Conservation (phyloP, 1,140 invertebrate species). For the Venturia canescens region DNA sequence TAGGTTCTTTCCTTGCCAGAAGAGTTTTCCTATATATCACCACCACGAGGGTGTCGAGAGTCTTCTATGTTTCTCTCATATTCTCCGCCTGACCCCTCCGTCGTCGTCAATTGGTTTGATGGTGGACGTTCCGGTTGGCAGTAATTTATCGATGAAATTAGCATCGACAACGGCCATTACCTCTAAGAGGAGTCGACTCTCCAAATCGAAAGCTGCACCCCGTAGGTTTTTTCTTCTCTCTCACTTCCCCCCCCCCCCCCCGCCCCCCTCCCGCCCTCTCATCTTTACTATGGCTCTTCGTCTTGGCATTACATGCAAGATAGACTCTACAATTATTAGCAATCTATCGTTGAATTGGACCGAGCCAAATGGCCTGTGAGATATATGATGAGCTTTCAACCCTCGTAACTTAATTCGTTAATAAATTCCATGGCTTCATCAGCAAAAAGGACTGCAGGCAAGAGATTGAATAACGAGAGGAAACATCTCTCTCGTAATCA, state of each 20-base stretch:
- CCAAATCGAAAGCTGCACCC: slow-evolving; percentile 25
- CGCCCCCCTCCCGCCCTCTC: no score
- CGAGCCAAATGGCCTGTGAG: neutral
- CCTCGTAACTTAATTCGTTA: neutral
- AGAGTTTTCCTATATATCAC: neutral
- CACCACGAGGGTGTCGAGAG: neutral
- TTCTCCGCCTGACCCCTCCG: neutral
- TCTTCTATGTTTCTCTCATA: neutral
- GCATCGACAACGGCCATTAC: slow-evolving; percentile 53
- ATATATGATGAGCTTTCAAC: neutral
- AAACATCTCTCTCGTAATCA: no score
- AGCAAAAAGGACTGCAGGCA: neutral
- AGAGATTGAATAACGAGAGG: no score
- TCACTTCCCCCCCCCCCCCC: neutral
- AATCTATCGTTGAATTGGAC: slow-evolving; percentile 5
- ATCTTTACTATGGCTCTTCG: slow-evolving; percentile 9
- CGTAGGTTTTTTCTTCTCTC: neutral
- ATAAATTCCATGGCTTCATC: no score
- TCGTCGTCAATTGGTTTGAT: neutral
- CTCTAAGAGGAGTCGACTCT: neutral
- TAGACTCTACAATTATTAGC: slow-evolving; percentile 10
- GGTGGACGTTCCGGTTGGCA: slow-evolving; percentile 20
- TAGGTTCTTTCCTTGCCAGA: no score
- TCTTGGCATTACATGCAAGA: neutral
- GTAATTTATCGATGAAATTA: slow-evolving; percentile 57